phyloP scores from a whole-genome alignment of 30 jellyfish, hydroid and myxozoan genomes.

The Rhopilema esculentum region DNA sequence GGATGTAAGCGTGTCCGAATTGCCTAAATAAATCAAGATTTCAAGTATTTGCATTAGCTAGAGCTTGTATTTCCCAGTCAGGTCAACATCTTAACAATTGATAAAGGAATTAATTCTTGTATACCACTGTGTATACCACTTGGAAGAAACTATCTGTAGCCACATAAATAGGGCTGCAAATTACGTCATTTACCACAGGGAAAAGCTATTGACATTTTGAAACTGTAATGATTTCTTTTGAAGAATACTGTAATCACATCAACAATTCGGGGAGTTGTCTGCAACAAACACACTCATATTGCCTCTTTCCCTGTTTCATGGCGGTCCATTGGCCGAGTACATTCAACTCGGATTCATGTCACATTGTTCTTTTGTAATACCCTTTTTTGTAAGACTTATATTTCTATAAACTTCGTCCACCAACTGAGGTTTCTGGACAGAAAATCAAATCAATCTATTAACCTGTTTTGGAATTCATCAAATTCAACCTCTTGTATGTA shows the following conservation, averaged over 20 bases:
- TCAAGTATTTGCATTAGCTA: not conserved
- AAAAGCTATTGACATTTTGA: not conserved
- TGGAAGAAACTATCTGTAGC: not conserved
- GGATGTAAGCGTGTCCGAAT: conserved; percentile 37
- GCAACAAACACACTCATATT: not conserved
- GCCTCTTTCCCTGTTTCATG: too few relatives aligned
- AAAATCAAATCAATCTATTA: too few relatives aligned
- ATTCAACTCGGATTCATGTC: too few relatives aligned
- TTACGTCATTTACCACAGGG: not conserved
- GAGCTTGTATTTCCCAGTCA: conserved; percentile 3
- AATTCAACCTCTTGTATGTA: not conserved
- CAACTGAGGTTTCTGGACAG: not conserved
- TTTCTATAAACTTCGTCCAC: not conserved
- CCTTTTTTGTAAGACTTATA: too few relatives aligned
- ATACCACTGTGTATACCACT: too few relatives aligned
- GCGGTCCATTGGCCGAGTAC: too few relatives aligned
- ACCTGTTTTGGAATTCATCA: too few relatives aligned
- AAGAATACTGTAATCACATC: not conserved
- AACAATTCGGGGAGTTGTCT: not conserved
- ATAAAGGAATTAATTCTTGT: not conserved
- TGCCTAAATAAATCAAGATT: not conserved
- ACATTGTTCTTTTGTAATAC: too few relatives aligned
- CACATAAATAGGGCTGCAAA: not conserved
- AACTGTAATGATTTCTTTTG: not conserved
- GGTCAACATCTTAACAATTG: not conserved